These are phyloP conservation scores for Esox niger DNA, from an alignment of 2,113 vertebrate species.

Conservation along the genomic window DNA sequence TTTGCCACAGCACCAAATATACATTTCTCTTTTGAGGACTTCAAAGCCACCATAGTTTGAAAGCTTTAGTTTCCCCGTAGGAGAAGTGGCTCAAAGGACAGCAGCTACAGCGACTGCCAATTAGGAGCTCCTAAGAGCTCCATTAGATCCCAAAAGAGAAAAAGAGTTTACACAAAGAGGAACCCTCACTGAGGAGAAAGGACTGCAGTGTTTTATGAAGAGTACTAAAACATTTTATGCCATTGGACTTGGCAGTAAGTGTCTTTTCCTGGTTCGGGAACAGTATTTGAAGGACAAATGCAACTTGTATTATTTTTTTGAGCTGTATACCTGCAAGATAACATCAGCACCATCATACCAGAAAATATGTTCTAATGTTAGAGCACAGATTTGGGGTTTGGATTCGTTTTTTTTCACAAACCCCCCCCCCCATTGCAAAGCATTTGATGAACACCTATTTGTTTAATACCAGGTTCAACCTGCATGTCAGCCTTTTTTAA, in stretches of 20 bases:
- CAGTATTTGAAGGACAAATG: conserved; percentile 58
- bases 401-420: too few relatives aligned
- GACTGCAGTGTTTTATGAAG: conserved; percentile 65
- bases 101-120: conserved; percentile 78
- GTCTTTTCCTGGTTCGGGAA: conserved; percentile 20
- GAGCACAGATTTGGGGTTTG: too few relatives aligned
- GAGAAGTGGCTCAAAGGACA: conserved; percentile 77
- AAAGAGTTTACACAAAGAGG: conserved; percentile 59
- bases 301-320: conserved; percentile 45
- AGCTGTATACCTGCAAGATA: conserved; percentile 48
- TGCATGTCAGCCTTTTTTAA: not conserved
- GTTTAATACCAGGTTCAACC: not conserved
- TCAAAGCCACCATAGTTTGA: conserved; percentile 77
- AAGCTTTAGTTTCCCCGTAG: conserved; percentile 76
- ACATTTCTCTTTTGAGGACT: conserved; percentile 77
- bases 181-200: conserved; percentile 61
- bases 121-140: conserved; percentile 82
- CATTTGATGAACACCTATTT: not conserved
- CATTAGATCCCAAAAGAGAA: conserved; percentile 78
- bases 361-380: conserved; percentile 23
- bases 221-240: conserved; percentile 55
- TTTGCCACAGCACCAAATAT: conserved; percentile 58
- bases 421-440: too few relatives aligned
- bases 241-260: conserved; percentile 32
- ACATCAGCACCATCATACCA: not conserved